Evolutionary conservation across 1,140 invertebrate species (phyloP).

Genomic region (Belonocnema kinseyi): DNA sequence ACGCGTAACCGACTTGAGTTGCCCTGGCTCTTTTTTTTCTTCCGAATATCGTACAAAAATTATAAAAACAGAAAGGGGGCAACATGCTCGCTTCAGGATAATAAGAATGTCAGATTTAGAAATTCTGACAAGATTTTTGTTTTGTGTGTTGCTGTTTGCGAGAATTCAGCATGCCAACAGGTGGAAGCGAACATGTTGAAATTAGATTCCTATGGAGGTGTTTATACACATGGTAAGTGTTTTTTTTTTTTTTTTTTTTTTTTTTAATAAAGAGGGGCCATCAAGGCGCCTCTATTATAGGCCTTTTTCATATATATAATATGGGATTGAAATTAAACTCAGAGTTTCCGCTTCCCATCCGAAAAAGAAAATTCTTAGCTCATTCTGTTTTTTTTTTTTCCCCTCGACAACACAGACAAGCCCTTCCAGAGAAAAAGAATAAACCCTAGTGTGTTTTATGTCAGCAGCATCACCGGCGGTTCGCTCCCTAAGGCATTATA

Average conservation of each 20-base stretch:
- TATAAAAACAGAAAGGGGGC: constrained; percentile 35
- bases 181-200: constrained; percentile 10
- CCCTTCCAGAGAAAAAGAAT: not conserved
- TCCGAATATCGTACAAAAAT: constrained; percentile 41
- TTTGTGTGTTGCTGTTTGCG: no score
- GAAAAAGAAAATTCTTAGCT: not conserved
- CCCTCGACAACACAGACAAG: not conserved
- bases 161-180: not conserved
- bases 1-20: not conserved
- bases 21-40: not conserved
- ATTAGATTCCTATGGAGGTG: constrained; percentile 1
- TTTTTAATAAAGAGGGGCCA: not conserved
- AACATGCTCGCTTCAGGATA: not conserved
- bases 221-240: not conserved
- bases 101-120: not conserved
- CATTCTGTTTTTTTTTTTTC: not conserved
- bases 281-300: not conserved
- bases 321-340: constrained; percentile 28
- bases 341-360: constrained; percentile 17
- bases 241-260: no score
- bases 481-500: not conserved
- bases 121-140: not conserved
- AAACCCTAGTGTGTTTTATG: not conserved
- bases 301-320: not conserved
- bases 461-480: not conserved